Base-by-base conservation (phyloP, 2,888 invertebrate species). In the Drosophila kambysellisi region DNA sequence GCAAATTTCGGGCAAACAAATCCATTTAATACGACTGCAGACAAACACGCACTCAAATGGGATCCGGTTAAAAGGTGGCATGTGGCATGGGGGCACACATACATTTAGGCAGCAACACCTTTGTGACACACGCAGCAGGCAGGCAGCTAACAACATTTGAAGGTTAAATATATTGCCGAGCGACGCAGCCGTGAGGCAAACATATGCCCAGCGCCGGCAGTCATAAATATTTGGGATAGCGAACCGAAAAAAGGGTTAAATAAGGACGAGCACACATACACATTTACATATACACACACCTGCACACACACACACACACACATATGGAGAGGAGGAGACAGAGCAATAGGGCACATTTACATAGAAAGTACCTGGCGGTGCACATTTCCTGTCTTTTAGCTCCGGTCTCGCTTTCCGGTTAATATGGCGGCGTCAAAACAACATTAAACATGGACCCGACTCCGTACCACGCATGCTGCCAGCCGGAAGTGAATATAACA, bases 371-470 rank as follows among this genome's bases (percentile, higher is more conserved):
- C 87, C 90, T 90, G 90, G 83, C 74, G 76, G 76, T 70, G 75
- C 86, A 88, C 87, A 88, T 86, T 86, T 86, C 90, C 90, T 88
- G 90, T 77, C 79, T 80, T 69, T 79, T 33, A 59, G 66, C 76
- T 57, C 58, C 67, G 72, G 59, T 70, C 56, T 53, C 70, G 72
- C 79, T 82, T 84, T 84, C 89, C 81, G 87, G 89, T 86, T 90
- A 90, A 90, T 88, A 88, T 88, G 90, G 89, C 90, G 90, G 90
- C 90, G 87, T 85, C 87, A 90, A 87, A 87, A 90, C 83, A 87
- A 90, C 89, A 90, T 87, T 87, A 83, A 90, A 88, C 83, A 83
- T 78, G 75, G 54, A 79, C 83, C 83, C 71, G 59, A n/a, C 39
- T 15, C 56, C 59, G 62, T n/a, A 29, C 51, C 51, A 58, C 63